Conservation (phyloP, 2,113 vertebrate genomes). For the Gnathonemus longibarbis region DNA sequence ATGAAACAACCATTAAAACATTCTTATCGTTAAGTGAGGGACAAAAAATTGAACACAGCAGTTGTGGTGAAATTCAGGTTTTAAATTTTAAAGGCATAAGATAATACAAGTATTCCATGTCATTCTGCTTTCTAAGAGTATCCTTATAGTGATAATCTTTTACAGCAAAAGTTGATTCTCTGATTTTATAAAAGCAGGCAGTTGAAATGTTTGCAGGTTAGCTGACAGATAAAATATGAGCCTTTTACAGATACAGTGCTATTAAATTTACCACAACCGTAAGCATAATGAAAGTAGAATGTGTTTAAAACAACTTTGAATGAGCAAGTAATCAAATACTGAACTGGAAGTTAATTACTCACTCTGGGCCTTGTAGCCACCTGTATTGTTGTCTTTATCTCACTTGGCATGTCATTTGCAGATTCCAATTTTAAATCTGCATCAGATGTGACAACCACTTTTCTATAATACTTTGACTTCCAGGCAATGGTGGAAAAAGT, state of each 20-base stretch:
- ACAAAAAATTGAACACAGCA: background rate
- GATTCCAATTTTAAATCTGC: background rate
- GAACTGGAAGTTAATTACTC: background rate
- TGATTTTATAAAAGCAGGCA: background rate
- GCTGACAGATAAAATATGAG: background rate
- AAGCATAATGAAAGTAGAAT: background rate
- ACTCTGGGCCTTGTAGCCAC: background rate
- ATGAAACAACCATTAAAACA: background rate
- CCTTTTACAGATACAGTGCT: background rate
- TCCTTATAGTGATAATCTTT: background rate
- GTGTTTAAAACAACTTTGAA: background rate
- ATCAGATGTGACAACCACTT: background rate
- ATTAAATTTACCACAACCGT: background rate
- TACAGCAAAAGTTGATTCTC: background rate
- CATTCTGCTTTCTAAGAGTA: background rate
- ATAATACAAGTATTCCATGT: background rate
- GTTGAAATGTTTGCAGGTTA: background rate
- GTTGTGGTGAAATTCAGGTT: background rate
- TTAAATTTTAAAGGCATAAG: background rate
- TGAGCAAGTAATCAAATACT: background rate
- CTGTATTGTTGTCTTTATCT: background rate
- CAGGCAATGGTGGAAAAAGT: background rate
- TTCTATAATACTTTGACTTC: background rate
- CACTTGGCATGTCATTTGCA: background rate
- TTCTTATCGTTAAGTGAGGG: background rate